Base-by-base conservation (phyloP, 2,888 invertebrate genomes). In the Physocephala rufipes region DNA sequence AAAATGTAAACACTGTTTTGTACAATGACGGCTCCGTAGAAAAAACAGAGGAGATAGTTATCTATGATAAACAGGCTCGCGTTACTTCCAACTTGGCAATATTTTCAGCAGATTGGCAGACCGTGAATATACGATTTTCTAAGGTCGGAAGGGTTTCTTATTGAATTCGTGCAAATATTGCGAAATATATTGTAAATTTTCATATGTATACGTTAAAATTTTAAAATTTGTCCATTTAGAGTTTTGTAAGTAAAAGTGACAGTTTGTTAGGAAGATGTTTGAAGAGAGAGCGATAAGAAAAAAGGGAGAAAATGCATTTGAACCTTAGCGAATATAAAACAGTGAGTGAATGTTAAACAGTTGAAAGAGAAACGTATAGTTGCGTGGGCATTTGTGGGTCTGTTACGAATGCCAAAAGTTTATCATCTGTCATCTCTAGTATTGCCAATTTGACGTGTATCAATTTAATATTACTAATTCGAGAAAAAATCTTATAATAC, bases 41-140 rank as follows among this genome's bases (percentile, higher is more conserved):
- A 36, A 4, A 36, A 36, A n/a, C n/a, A n/a, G n/a, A n/a, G n/a
- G n/a, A n/a, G n/a, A n/a, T n/a, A n/a, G n/a, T n/a, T n/a, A n/a
- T n/a, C n/a, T n/a, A n/a, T n/a, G 28, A 21, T 15, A 19, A 51
- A 58, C 16, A n/a, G 65, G 13, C 43, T 30, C 15, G n/a, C 21
- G n/a, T 21, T 63, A 67, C 70, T 49, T 67, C 61, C 63, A 70
- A 70, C 67, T 72, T 74, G 70, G 74, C 68, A 71, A 30, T 49
- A 64, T 28, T 59, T 65, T 70, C 15, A n/a, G 26, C 15, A 9
- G 1, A 12, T 59, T 59, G 47, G 36, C 36, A 4, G 36, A 36
- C 36, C 36, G 36, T 36, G 36, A 9, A 36, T 36, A 36, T 9
- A 9, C 5, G 9, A 36, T 36, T 36, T 36, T 36, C 36, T 36